Evolutionary conservation across 37 sponge, comb jelly and placozoan species (phyloP).

Genomic region (Cladorhizidae sp.): DNA sequence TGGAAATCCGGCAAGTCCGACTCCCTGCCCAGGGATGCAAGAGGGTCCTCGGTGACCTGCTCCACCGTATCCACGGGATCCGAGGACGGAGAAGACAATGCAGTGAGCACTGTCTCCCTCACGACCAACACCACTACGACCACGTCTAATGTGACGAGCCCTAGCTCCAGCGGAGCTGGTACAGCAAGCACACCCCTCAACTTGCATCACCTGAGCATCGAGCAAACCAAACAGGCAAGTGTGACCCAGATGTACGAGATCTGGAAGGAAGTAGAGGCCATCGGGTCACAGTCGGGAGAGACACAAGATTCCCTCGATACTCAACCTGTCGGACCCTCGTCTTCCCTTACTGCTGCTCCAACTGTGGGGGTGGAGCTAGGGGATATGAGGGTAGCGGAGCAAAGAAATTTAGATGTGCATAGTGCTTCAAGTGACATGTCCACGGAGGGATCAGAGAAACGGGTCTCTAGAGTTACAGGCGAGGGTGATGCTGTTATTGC

Average conservation of each 20-base stretch:
- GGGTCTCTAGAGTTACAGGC: too few species aligned
- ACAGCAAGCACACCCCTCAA: neutral
- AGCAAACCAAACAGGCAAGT: conserved; percentile 32
- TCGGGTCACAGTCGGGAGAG: neutral
- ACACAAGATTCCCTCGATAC: neutral
- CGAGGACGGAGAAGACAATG: conserved; percentile 5
- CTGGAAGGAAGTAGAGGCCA: conserved; percentile 49
- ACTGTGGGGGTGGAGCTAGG: too few species aligned
- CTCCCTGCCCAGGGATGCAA: conserved; percentile 25
- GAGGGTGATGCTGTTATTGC: too few species aligned
- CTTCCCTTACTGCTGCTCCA: too few species aligned
- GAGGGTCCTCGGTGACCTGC: conserved; percentile 2
- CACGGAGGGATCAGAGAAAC: too few species aligned
- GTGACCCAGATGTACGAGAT: conserved; percentile 48
- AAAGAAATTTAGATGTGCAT: too few species aligned
- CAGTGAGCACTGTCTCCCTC: neutral
- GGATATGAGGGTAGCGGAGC: too few species aligned
- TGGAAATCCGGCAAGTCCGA: neutral
- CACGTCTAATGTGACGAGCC: neutral
- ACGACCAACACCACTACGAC: neutral
- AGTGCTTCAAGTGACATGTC: too few species aligned
- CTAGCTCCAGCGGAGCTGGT: neutral
- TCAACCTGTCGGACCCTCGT: too few species aligned
- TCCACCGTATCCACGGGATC: conserved; percentile 8
- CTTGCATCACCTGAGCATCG: conserved; percentile 31